Evolutionary conservation across 2,113 vertebrate species (phyloP).

Genomic region (Oncorhynchus keta): DNA sequence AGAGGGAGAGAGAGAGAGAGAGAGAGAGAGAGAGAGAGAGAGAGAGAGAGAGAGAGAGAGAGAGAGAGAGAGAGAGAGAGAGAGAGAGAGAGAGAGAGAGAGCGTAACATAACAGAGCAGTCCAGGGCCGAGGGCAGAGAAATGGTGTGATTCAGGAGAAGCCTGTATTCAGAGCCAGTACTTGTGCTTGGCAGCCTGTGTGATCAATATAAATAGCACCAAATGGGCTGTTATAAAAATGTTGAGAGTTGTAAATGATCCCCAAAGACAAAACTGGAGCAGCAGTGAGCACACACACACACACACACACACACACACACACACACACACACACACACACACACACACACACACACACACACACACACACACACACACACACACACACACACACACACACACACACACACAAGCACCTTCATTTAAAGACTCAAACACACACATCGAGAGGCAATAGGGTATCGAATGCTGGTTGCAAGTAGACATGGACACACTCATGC

Average conservation of each 20-base stretch:
- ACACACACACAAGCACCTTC: conserved; percentile 5
- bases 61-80: background rate
- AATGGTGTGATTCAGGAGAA: conserved; percentile 31
- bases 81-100: background rate
- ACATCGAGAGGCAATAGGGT: background rate
- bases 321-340: conserved; percentile 20
- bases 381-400: conserved; percentile 21
- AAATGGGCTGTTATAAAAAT: conserved; percentile 62
- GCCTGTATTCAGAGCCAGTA: conserved; percentile 44
- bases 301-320: background rate
- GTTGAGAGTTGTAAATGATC: conserved; percentile 59
- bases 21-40: background rate
- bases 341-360: conserved; percentile 23
- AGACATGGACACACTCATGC: background rate
- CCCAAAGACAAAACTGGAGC: conserved; percentile 53
- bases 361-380: conserved; percentile 23
- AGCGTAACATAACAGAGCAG: background rate
- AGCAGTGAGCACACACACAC: conserved; percentile 24
- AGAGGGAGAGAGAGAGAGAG: background rate
- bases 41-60: conserved; percentile 3
- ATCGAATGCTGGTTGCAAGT: background rate
- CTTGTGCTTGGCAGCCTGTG: conserved; percentile 46
- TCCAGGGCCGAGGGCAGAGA: background rate
- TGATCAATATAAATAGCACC: conserved; percentile 66
- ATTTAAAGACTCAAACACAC: background rate